Evolutionary conservation across 92 coral and sea anemone genomes (phyloP).

Genomic region (Palythoa heliodiscus): DNA sequence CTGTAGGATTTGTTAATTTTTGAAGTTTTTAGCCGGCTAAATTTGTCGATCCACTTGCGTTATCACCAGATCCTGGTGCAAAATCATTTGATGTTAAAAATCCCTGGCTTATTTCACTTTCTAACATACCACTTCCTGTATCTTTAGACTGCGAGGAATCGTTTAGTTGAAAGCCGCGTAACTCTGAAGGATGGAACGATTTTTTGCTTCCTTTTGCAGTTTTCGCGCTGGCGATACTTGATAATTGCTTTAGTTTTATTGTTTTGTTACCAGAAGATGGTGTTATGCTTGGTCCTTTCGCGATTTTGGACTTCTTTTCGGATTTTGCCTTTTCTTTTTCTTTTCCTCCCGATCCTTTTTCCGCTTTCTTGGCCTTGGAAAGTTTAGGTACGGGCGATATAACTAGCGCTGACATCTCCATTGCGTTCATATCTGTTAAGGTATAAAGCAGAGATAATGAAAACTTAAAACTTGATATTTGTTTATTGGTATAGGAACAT

Average conservation of each 20-base stretch:
- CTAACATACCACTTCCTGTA: conserved; percentile 42
- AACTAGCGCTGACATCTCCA: conserved; percentile 96
- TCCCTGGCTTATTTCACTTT: conserved; percentile 38
- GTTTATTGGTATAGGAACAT: too few species aligned
- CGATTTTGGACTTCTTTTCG: conserved; percentile 19
- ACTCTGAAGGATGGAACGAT: conserved; percentile 18
- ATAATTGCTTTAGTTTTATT: not conserved
- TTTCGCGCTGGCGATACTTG: conserved; percentile 7
- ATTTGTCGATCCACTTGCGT: conserved; percentile 23
- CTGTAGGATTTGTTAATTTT: too few species aligned
- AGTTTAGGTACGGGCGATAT: conserved; percentile 82
- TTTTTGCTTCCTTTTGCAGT: conserved; percentile 16
- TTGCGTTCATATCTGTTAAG: conserved; percentile 80
- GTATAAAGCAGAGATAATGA: not conserved
- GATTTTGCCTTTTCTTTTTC: not conserved
- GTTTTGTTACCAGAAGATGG: conserved; percentile 9
- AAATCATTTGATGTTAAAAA: conserved; percentile 28
- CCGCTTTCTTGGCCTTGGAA: conserved; percentile 60
- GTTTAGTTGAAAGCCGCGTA: conserved; percentile 26
- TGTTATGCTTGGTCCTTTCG: not conserved
- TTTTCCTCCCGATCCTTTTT: not conserved
- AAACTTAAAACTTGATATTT: too few species aligned
- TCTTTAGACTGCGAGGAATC: conserved; percentile 31
- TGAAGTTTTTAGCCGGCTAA: not conserved
- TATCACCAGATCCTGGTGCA: conserved; percentile 32